Conservation (phyloP, 30 jellyfish, hydroid and myxozoan species). For the Pelagia noctiluca region DNA sequence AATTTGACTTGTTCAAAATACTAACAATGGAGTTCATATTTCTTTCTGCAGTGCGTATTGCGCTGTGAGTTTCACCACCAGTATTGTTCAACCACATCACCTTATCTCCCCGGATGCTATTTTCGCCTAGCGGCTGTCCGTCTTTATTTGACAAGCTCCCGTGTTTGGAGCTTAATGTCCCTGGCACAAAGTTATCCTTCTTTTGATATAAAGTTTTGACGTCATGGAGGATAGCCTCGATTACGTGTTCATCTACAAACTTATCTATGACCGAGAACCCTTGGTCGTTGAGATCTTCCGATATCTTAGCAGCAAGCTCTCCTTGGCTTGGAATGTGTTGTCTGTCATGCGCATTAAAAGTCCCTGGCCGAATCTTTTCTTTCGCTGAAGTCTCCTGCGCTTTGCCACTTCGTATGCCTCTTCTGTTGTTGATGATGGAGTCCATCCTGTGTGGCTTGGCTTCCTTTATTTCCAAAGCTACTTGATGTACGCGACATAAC, state of each 20-base stretch:
- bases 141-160: not conserved
- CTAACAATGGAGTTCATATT: conserved; percentile 37
- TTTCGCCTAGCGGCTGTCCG: too few relatives aligned
- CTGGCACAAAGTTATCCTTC: conserved; percentile 29
- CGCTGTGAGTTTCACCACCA: conserved; percentile 32
- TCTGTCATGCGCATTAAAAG: conserved; percentile 10
- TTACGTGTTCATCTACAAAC: conserved; percentile 31
- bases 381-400: too few relatives aligned
- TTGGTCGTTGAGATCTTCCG: conserved; percentile 33
- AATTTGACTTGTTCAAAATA: conserved; percentile 9
- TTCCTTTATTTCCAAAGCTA: not conserved
- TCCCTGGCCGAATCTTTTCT: conserved; percentile 19
- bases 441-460: not conserved
- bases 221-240: conserved; percentile 44
- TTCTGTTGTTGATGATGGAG: not conserved
- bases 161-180: not conserved
- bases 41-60: conserved; percentile 28
- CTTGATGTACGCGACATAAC: not conserved
- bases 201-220: conserved; percentile 7
- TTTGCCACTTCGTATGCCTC: too few relatives aligned
- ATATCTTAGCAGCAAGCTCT: conserved; percentile 29
- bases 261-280: conserved; percentile 58
- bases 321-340: conserved; percentile 17
- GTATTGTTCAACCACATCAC: conserved; percentile 62
- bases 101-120: conserved; percentile 59